phyloP scores from a whole-genome alignment of 2,797 vertebrate species.

The Champsocephalus gunnari region DNA sequence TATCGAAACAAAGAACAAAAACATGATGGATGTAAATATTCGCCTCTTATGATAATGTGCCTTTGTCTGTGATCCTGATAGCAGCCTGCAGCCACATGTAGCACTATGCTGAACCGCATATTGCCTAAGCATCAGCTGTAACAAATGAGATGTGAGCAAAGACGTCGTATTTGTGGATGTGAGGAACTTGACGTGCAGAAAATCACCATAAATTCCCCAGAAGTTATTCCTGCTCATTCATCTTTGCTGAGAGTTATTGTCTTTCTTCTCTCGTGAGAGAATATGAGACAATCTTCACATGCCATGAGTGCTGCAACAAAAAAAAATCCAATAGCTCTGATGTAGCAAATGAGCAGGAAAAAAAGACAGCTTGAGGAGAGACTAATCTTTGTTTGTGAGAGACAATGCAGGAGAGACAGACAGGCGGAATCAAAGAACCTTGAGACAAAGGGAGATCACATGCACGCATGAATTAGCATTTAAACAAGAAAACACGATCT shows the following conservation, averaged over 20 bases:
- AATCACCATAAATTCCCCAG: constrained; percentile 55
- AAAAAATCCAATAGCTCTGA: constrained; percentile 21
- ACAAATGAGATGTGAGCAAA: constrained; percentile 52
- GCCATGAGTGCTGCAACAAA: constrained; percentile 20
- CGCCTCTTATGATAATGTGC: constrained; percentile 61
- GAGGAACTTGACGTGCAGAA: constrained; percentile 26
- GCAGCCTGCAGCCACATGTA: constrained; percentile 63
- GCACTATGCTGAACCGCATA: constrained; percentile 33
- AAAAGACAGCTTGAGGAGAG: constrained; percentile 11
- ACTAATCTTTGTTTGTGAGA: constrained; percentile 51
- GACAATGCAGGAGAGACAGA: constrained; percentile 36
- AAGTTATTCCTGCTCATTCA: constrained; percentile 65
- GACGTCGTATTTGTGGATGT: constrained; percentile 35
- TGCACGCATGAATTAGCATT: constrained; percentile 67
- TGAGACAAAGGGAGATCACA: constrained; percentile 51
- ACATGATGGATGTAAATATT: constrained; percentile 38
- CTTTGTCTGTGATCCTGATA: constrained; percentile 61
- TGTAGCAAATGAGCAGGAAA: constrained; percentile 47
- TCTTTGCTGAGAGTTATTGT: constrained; percentile 56
- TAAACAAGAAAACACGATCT: constrained; percentile 65
- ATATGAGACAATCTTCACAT: constrained; percentile 51
- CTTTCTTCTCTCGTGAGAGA: constrained; percentile 37
- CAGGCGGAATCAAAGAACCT: constrained; percentile 52
- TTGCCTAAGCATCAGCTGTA: constrained; percentile 40
- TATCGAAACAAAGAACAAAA: constrained; percentile 49